Evolutionary conservation across 2,113 vertebrate genomes (phyloP).

Genomic region (Mus pahari): DNA sequence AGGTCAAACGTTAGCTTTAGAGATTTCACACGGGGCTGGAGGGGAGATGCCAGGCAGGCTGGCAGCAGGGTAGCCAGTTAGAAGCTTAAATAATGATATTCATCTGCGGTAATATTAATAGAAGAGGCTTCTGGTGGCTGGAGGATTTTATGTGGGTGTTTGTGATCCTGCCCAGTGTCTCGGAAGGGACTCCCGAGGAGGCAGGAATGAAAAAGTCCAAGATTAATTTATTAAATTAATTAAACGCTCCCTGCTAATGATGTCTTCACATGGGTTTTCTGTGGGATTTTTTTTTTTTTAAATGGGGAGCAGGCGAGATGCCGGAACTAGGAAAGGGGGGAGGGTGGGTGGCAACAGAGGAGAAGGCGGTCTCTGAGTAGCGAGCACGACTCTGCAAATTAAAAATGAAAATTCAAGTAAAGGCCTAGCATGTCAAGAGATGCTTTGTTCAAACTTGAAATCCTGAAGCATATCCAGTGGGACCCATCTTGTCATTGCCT

Average conservation of each 20-base stretch:
- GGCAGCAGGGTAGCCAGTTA: neutral
- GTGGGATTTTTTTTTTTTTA: neutral
- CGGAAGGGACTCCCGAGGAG: conserved; percentile 38
- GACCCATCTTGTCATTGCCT: neutral
- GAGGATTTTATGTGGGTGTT: conserved; percentile 54
- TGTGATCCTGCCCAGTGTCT: conserved; percentile 34
- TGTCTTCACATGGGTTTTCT: neutral
- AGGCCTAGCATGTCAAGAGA: conserved; percentile 14
- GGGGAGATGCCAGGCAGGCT: neutral
- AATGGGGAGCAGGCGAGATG: neutral
- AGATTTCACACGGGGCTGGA: rapidly evolving
- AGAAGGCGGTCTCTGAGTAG: neutral
- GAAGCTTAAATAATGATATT: conserved; percentile 14
- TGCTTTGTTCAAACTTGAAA: conserved; percentile 27
- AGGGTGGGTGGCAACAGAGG: neutral
- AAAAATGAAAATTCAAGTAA: conserved; percentile 65
- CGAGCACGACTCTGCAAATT: conserved; percentile 36
- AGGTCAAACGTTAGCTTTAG: neutral
- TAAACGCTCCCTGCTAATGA: neutral
- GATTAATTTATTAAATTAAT: conserved; percentile 72
- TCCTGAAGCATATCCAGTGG: neutral
- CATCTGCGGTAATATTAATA: conserved; percentile 37
- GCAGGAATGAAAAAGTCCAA: conserved; percentile 8
- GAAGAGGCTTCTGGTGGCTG: neutral
- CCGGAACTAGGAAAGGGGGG: neutral